Conservation (phyloP, 2,113 vertebrate genomes). For the Ginglymostoma cirratum region DNA sequence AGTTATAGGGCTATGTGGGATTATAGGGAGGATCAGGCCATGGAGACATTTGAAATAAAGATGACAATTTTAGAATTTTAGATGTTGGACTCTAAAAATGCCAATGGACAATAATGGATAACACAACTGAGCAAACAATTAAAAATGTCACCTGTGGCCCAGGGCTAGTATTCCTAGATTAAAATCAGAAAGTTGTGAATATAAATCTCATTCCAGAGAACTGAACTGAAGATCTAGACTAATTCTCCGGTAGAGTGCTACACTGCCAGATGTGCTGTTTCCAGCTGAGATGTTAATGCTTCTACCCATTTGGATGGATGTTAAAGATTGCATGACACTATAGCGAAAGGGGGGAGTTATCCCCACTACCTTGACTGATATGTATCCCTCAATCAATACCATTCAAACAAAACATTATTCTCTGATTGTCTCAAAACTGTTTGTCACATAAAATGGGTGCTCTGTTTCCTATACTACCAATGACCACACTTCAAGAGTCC, state of each 20-base stretch:
- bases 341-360: background rate
- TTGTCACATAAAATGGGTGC: background rate
- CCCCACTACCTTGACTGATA: background rate
- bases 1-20: no score
- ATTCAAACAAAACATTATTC: background rate
- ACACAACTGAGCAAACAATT: background rate
- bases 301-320: background rate
- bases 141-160: background rate
- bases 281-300: background rate
- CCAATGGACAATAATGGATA: background rate
- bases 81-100: background rate
- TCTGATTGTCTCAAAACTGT: background rate
- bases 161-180: background rate
- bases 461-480: background rate
- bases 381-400: background rate
- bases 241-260: background rate
- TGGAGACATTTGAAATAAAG: no score
- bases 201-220: background rate
- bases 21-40: no score
- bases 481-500: background rate
- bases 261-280: background rate
- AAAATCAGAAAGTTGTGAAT: background rate
- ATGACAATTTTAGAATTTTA: no score
- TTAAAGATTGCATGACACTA: background rate
- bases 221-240: background rate